phyloP scores from a whole-genome alignment of 2,797 vertebrate genomes.

The Cuculus canorus region DNA sequence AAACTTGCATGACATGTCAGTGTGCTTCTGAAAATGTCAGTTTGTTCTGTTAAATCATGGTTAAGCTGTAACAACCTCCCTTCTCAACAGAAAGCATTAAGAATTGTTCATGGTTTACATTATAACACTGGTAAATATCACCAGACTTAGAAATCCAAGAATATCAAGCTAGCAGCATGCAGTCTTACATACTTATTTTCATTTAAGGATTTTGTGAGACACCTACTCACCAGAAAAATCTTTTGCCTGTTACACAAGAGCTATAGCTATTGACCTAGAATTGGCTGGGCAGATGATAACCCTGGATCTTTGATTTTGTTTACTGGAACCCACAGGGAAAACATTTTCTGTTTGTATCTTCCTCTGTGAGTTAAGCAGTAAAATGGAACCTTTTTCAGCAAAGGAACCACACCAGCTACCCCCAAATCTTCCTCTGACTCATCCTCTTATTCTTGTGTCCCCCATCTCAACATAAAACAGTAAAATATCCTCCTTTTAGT shows the following conservation, averaged over 20 bases:
- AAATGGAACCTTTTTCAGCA: neutral
- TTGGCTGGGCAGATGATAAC: neutral
- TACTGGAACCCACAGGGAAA: neutral
- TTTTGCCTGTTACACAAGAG: neutral
- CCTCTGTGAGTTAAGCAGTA: neutral
- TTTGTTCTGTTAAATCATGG: neutral
- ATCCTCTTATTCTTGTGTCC: neutral
- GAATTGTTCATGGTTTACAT: neutral
- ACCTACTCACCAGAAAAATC: neutral
- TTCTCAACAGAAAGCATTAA: neutral
- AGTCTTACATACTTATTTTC: neutral
- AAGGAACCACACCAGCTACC: neutral
- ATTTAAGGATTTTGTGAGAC: neutral
- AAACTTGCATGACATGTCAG: neutral
- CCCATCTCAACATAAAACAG: neutral
- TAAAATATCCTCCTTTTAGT: neutral
- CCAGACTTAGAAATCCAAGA: neutral
- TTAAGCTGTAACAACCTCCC: neutral
- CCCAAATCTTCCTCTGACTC: neutral
- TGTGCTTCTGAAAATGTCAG: constrained; percentile 13
- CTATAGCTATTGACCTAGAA: neutral
- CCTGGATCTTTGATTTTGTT: neutral
- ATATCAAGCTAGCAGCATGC: neutral
- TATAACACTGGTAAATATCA: constrained; percentile 22
- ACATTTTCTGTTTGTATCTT: neutral